phyloP scores from a whole-genome alignment of 2,888 invertebrate genomes.

The Congeria kusceri region DNA sequence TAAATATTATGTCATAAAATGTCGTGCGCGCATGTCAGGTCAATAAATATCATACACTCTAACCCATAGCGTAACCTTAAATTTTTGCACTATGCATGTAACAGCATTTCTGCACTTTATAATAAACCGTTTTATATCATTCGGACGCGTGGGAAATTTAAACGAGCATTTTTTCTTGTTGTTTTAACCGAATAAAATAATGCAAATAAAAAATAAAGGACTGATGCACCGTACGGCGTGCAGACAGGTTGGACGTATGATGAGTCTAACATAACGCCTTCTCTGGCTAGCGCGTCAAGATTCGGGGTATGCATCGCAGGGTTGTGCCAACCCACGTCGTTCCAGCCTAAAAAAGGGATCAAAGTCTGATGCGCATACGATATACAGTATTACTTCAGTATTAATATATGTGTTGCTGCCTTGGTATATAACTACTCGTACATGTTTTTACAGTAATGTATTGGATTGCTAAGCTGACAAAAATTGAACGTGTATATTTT shows the following conservation, averaged over 20 bases:
- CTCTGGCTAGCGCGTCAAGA: constrained; percentile 45
- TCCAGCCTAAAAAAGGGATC: constrained; percentile 48
- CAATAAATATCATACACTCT: too few relatives aligned
- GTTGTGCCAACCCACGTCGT: constrained; percentile 63
- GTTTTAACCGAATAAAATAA: neutral
- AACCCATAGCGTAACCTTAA: too few relatives aligned
- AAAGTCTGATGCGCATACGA: neutral
- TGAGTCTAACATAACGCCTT: constrained; percentile 51
- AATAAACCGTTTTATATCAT: too few relatives aligned
- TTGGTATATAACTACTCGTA: too few relatives aligned
- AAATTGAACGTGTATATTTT: too few relatives aligned
- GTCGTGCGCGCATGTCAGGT: too few relatives aligned
- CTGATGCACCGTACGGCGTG: constrained; percentile 26
- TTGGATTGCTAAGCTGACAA: too few relatives aligned
- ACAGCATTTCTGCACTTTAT: neutral
- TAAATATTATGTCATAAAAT: too few relatives aligned
- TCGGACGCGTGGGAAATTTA: neutral
- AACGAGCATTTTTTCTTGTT: neutral
- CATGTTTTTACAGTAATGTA: too few relatives aligned
- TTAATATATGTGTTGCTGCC: too few relatives aligned
- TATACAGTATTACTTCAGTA: too few relatives aligned
- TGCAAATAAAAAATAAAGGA: neutral
- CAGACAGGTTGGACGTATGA: constrained; percentile 57
- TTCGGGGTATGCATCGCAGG: constrained; percentile 54
- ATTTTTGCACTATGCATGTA: neutral